Base-by-base conservation (phyloP, 2,113 vertebrate genomes). In the Mastomys coucha region DNA sequence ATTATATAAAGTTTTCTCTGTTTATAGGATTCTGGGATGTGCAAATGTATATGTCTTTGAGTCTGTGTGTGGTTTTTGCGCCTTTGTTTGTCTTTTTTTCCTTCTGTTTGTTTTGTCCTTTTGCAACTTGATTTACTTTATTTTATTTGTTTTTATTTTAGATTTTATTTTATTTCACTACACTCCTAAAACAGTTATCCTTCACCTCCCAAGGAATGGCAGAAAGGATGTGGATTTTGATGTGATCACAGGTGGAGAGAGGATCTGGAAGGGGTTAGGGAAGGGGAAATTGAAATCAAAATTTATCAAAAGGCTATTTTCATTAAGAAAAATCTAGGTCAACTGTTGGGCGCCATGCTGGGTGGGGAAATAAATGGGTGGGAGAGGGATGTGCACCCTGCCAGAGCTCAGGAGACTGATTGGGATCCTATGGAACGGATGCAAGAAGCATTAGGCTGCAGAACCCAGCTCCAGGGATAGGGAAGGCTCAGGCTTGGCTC, bases 231-330 rank as follows among this genome's bases (percentile, higher is more conserved):
- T 49, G 13, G 14, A 77, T 51, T 51, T 78, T 78, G 42, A 78
- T 51, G 28, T 49, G 26, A 49, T 78, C 7, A 28, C 2, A 78
- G 3, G 0, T 33, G 7, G 53, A 53, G 14, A 4, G 7, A 51
- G 3, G 2, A 51, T 16, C 7, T 33, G 28, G 26, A 7, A 78
- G 14, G 2, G 1, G 13, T 6, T 78, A 8, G 3, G 5, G 14
- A 49, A 51, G 16, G 7, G 13, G 16, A 78, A 78, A 78, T 16
- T 14, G 51, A 4, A 51, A 78, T 53, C 3, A 51, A 16, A 33
- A 33, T 53, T 19, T 19, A 33, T 51, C 31, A 51, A 53, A 17
- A 49, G 9, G 1, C 28, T 78, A 51, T 78, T 51, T 33, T 33
- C 2, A 28, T 51, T 78, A 33, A 78, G 16, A 53, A 31, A 26